Conservation (phyloP, 2,888 invertebrate genomes). For the Agrochola lychnidis region DNA sequence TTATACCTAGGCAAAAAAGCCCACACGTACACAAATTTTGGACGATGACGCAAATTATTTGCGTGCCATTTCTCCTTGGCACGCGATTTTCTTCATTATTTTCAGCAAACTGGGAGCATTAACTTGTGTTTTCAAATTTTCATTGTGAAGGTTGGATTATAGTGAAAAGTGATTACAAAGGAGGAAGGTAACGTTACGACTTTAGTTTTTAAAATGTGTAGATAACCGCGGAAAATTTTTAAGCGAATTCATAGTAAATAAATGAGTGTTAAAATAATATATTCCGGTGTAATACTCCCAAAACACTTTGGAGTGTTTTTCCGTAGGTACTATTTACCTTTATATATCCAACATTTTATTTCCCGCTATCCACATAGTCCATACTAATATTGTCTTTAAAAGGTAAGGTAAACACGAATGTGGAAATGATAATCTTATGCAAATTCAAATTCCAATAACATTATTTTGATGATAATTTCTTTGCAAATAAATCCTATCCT, state of each 20-base stretch:
- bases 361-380: constrained; percentile 38
- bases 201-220: neutral
- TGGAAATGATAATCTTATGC: constrained; percentile 30
- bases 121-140: constrained; percentile 43
- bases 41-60: constrained; percentile 50
- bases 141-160: constrained; percentile 1
- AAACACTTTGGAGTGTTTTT: constrained; percentile 23
- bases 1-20: constrained; percentile 19
- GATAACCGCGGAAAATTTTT: neutral
- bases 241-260: neutral
- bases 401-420: constrained; percentile 14
- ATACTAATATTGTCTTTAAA: constrained; percentile 32
- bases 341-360: constrained; percentile 13
- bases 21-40: constrained; percentile 31
- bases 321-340: constrained; percentile 10
- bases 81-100: constrained; percentile 44
- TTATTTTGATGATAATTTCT: constrained; percentile 17
- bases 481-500: neutral
- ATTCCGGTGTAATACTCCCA: constrained; percentile 9
- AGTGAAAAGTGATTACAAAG: constrained; percentile 10
- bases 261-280: neutral
- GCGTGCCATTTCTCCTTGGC: constrained; percentile 54
- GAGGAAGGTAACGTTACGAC: neutral
- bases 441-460: constrained; percentile 41
- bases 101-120: constrained; percentile 40